phyloP scores from a whole-genome alignment of 1,140 invertebrate species.

The Bemisia tabaci region DNA sequence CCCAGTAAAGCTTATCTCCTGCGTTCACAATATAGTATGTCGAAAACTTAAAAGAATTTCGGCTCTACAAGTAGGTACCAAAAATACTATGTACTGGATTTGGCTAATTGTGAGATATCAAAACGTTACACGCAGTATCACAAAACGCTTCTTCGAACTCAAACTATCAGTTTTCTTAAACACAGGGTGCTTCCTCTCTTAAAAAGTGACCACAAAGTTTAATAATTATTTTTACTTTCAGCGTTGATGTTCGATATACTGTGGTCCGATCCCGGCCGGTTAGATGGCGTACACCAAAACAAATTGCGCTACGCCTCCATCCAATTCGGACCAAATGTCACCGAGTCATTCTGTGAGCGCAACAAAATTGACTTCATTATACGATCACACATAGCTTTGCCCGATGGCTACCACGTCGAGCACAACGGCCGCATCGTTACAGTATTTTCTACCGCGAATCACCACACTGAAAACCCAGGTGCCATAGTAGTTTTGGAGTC shows the following conservation, averaged over 20 bases:
- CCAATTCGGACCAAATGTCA: slow-evolving; percentile 28
- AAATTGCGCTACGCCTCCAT: slow-evolving; percentile 37
- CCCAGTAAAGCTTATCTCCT: no score
- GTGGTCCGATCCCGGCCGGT: slow-evolving; percentile 16
- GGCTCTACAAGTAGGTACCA: no score
- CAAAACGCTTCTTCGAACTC: no score
- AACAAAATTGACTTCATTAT: slow-evolving; percentile 44
- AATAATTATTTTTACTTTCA: no score
- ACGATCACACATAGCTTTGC: slow-evolving; percentile 41
- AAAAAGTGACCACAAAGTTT: no score
- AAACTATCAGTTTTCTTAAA: no score
- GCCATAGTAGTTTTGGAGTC: slow-evolving; percentile 10
- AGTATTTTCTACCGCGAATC: slow-evolving; percentile 25
- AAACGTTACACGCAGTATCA: no score
- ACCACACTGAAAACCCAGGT: slow-evolving; percentile 20
- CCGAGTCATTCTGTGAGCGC: slow-evolving; percentile 30
- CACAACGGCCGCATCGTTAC: slow-evolving; percentile 32
- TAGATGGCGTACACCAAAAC: slow-evolving; percentile 26
- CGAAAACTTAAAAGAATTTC: no score
- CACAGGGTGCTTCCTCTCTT: no score
- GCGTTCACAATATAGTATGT: no score
- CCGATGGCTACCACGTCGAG: slow-evolving; percentile 32
- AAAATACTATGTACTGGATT: no score
- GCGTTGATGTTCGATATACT: slow-evolving; percentile 31
- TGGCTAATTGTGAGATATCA: no score